phyloP scores from a whole-genome alignment of 92 coral and sea anemone genomes.

The Epizoanthus scotinus region DNA sequence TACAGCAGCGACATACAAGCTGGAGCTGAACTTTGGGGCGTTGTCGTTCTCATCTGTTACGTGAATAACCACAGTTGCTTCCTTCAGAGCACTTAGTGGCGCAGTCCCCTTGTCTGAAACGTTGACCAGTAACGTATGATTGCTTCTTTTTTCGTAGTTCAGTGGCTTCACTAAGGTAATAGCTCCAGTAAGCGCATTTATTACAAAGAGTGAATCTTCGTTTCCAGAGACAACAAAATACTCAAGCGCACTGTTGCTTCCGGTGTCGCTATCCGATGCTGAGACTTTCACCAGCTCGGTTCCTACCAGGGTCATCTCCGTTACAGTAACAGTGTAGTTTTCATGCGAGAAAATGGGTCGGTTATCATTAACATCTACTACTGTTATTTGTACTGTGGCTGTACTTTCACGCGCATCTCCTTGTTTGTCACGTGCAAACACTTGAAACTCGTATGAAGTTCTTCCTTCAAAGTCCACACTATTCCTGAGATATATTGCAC shows the following conservation, averaged over 20 bases:
- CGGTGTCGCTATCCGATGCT: slow-evolving; percentile 55
- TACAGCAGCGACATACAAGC: slow-evolving; percentile 37
- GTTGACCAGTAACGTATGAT: slow-evolving; percentile 26
- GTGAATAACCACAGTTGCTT: slow-evolving; percentile 42
- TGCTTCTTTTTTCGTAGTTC: slow-evolving; percentile 36
- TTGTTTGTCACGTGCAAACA: slow-evolving; percentile 40
- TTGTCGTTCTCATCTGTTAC: slow-evolving; percentile 48
- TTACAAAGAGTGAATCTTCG: slow-evolving; percentile 35
- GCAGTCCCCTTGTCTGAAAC: slow-evolving; percentile 56
- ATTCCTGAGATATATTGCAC: slow-evolving; percentile 39
- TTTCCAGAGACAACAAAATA: slow-evolving; percentile 49
- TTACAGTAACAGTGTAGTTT: slow-evolving; percentile 43
- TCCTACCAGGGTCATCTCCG: slow-evolving; percentile 43
- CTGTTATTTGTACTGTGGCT: slow-evolving; percentile 37
- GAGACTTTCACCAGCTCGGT: slow-evolving; percentile 30
- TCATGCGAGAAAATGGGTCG: slow-evolving; percentile 44
- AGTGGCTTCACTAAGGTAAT: slow-evolving; percentile 39
- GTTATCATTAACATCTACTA: slow-evolving; percentile 62
- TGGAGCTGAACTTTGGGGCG: slow-evolving; percentile 46
- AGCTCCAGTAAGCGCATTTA: slow-evolving; percentile 42
- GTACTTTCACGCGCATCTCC: slow-evolving; percentile 40
- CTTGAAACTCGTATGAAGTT: slow-evolving; percentile 52
- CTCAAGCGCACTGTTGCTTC: slow-evolving; percentile 43
- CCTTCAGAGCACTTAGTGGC: slow-evolving; percentile 29
- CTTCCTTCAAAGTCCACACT: slow-evolving; percentile 48